phyloP scores from a whole-genome alignment of 2,113 vertebrate species.

The Suricata suricatta region DNA sequence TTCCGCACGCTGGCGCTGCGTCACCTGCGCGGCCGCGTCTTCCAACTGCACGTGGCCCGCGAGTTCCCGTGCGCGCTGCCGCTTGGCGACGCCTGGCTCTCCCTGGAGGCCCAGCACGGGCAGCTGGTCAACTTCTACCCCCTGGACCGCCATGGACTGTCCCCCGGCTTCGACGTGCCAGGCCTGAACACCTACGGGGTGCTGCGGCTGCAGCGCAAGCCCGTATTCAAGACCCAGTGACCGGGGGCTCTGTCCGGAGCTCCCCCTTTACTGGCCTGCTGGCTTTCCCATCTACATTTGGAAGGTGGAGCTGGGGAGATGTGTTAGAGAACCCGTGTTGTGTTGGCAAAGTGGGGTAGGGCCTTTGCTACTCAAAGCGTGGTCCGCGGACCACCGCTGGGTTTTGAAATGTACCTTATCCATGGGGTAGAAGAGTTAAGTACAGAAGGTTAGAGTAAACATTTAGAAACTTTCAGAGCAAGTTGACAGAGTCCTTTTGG shows the following conservation, averaged over 20 bases:
- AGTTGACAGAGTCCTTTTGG: neutral
- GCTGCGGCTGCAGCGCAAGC: conserved; percentile 86
- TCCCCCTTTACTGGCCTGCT: neutral
- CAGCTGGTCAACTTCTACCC: conserved; percentile 93
- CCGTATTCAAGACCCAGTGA: conserved; percentile 84
- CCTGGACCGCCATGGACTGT: conserved; percentile 87
- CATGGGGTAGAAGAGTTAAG: neutral
- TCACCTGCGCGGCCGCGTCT: conserved; percentile 91
- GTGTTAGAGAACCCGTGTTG: fast-evolving
- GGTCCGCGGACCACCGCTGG: neutral
- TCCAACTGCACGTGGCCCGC: conserved; percentile 91
- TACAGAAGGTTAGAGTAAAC: neutral
- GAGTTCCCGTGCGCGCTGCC: conserved; percentile 92
- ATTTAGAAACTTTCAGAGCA: neutral
- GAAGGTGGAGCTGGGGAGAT: neutral
- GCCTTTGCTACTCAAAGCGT: fast-evolving
- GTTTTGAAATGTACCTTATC: neutral
- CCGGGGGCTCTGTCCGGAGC: fast-evolving
- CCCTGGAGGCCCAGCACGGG: conserved; percentile 92
- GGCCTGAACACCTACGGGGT: conserved; percentile 94
- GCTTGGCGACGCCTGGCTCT: conserved; percentile 89
- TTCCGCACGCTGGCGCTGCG: conserved; percentile 90
- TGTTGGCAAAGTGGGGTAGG: neutral
- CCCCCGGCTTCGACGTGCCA: conserved; percentile 92
- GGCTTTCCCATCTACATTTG: neutral